A percentile compares a stretch with the other conserved stretches of the same genome.
Evolutionary conservation across 2,888 invertebrate genomes (phyloP).

Genomic region (Hoplodrina blanda): DNA sequence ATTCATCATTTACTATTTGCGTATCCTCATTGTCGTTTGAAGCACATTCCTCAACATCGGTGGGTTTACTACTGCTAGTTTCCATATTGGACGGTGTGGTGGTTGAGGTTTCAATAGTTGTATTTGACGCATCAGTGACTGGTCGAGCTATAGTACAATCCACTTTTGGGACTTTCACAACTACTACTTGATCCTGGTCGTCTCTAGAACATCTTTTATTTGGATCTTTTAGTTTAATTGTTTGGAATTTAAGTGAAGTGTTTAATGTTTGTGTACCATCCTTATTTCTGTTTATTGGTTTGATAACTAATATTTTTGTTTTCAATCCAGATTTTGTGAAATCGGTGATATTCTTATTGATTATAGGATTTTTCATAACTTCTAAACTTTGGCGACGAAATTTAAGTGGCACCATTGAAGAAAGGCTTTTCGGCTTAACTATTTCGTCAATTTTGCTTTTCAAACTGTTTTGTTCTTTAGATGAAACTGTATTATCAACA

Average conservation of each 20-base stretch:
- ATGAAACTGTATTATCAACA: constrained; percentile 38
- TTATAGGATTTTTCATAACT: constrained; percentile 84
- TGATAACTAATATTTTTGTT: constrained; percentile 87
- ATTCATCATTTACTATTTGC: constrained; percentile 18
- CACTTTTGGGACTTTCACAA: constrained; percentile 85
- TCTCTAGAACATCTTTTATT: constrained; percentile 74
- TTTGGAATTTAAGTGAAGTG: constrained; percentile 83
- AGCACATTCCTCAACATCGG: constrained; percentile 34
- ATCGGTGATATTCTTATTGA: constrained; percentile 84
- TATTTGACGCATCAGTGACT: constrained; percentile 53
- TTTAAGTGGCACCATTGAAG: constrained; percentile 80
- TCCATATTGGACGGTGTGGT: constrained; percentile 26
- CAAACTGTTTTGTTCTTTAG: constrained; percentile 51
- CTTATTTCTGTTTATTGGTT: constrained; percentile 84
- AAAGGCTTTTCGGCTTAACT: constrained; percentile 70
- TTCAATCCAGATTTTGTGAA: constrained; percentile 86
- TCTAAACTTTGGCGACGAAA: constrained; percentile 84
- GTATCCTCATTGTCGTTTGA: constrained; percentile 34
- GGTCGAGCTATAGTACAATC: constrained; percentile 73
- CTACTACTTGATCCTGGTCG: constrained; percentile 83
- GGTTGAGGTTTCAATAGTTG: constrained; percentile 13
- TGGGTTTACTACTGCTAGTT: constrained; percentile 32
- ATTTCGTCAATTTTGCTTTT: constrained; percentile 58
- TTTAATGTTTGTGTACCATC: constrained; percentile 75
- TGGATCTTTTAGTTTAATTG: constrained; percentile 93